phyloP scores from a whole-genome alignment of 30 jellyfish, hydroid and myxozoan genomes.

The Chrysaora quinquecirrha region DNA sequence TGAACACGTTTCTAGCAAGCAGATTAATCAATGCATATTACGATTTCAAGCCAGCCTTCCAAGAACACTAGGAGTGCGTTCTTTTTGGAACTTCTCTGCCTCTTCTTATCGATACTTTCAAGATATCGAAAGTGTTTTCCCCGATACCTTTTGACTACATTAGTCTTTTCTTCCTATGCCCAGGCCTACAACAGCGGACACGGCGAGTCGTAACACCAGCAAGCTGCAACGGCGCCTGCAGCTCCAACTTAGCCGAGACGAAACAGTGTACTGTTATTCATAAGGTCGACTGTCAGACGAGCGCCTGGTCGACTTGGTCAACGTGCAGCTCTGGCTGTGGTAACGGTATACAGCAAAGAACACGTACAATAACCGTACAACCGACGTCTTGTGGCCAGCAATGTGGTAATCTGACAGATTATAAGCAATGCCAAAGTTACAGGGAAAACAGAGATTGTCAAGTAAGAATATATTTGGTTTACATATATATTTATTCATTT shows the following conservation, averaged over 20 bases:
- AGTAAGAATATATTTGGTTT: too few species aligned
- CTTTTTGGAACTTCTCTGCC: too few species aligned
- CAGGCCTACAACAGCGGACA: slow-evolving; percentile 78
- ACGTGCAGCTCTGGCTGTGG: slow-evolving; percentile 88
- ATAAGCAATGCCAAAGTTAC: slow-evolving; percentile 76
- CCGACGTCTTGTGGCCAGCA: slow-evolving; percentile 67
- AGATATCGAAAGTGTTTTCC: too few species aligned
- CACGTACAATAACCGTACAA: slow-evolving; percentile 62
- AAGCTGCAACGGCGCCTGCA: slow-evolving; percentile 79
- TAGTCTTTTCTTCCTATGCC: too few species aligned
- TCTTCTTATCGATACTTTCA: too few species aligned
- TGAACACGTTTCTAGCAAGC: too few species aligned
- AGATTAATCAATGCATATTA: too few species aligned
- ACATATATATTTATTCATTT: too few species aligned
- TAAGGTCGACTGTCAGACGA: slow-evolving; percentile 73
- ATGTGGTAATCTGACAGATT: slow-evolving; percentile 64
- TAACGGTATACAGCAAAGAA: slow-evolving; percentile 63
- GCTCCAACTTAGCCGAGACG: slow-evolving; percentile 54
- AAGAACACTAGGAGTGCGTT: too few species aligned
- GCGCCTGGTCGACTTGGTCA: slow-evolving; percentile 92
- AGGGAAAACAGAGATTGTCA: slow-evolving; percentile 76
- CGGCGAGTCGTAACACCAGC: slow-evolving; percentile 66
- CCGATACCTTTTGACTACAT: too few species aligned
- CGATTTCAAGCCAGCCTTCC: too few species aligned
- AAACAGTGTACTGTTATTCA: slow-evolving; percentile 59